These are phyloP conservation scores for Darevskia mixta DNA, from an alignment of 2,797 vertebrate species.

Conservation along the genomic window DNA sequence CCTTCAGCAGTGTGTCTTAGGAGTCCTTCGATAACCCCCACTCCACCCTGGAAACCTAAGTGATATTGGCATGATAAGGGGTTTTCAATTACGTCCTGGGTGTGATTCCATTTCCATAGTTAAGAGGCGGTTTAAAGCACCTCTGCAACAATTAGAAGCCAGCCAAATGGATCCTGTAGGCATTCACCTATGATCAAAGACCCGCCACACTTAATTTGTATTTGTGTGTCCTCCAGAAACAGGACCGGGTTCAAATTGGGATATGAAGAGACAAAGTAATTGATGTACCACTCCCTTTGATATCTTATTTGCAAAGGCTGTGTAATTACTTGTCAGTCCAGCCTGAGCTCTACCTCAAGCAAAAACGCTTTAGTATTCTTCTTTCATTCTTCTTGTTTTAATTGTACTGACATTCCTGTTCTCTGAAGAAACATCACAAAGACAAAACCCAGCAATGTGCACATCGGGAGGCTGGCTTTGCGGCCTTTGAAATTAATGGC, in stretches of 20 bases:
- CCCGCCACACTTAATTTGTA: conserved; percentile 7
- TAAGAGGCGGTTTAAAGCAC: conserved; percentile 14
- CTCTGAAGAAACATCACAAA: conserved; percentile 25
- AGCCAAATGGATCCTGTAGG: background rate
- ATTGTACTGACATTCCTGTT: conserved; percentile 1
- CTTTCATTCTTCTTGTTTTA: conserved; percentile 32
- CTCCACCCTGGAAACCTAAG: background rate
- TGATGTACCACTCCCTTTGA: background rate
- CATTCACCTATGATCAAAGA: conserved; percentile 33
- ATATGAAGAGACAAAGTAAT: conserved; percentile 25
- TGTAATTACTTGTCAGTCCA: conserved; percentile 13
- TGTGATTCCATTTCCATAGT: conserved; percentile 19
- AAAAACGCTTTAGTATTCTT: conserved; percentile 18
- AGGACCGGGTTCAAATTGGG: background rate
- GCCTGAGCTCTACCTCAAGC: background rate
- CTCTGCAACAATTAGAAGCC: background rate
- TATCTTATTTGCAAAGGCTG: conserved; percentile 13
- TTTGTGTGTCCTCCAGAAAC: background rate
- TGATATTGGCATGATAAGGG: background rate
- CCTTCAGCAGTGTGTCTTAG: background rate
- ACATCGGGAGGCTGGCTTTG: conserved; percentile 6
- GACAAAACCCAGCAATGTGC: background rate
- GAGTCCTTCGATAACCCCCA: background rate
- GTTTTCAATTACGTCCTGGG: background rate
- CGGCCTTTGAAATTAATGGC: conserved; percentile 31